These are phyloP conservation scores for Acanthiza pusilla DNA, from an alignment of 2,797 vertebrate species.

Conservation along the genomic window DNA sequence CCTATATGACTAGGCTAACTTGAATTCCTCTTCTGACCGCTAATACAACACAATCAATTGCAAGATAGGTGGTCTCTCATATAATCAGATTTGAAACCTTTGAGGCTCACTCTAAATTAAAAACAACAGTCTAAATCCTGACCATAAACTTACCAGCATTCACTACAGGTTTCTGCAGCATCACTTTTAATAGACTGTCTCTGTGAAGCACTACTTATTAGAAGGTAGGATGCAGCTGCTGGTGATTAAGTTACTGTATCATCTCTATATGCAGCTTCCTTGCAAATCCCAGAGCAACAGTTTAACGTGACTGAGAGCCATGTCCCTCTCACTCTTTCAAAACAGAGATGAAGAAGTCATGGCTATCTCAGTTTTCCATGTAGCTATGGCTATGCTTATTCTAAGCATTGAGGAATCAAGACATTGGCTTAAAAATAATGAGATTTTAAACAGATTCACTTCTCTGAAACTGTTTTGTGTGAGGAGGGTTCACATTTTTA, in stretches of 20 bases:
- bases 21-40: conserved; percentile 13
- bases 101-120: conserved; percentile 2
- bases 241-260: neutral
- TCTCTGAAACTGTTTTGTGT: neutral
- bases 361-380: neutral
- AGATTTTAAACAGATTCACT: neutral
- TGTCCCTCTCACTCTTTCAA: neutral
- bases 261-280: neutral
- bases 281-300: neutral
- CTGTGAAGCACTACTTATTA: neutral
- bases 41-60: neutral
- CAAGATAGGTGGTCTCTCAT: conserved; percentile 29
- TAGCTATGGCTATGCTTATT: neutral
- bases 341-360: neutral
- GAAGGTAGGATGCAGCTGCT: neutral
- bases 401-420: neutral
- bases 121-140: neutral
- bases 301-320: neutral
- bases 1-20: neutral
- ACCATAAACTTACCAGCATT: neutral
- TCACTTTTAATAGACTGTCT: neutral
- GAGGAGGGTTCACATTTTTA: neutral
- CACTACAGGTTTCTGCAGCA: neutral
- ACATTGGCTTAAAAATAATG: neutral
- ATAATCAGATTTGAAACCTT: neutral